A percentile compares a stretch with the other conserved stretches of the same genome.
Conservation (phyloP, 2,113 vertebrate genomes). For the Bettongia penicillata region DNA sequence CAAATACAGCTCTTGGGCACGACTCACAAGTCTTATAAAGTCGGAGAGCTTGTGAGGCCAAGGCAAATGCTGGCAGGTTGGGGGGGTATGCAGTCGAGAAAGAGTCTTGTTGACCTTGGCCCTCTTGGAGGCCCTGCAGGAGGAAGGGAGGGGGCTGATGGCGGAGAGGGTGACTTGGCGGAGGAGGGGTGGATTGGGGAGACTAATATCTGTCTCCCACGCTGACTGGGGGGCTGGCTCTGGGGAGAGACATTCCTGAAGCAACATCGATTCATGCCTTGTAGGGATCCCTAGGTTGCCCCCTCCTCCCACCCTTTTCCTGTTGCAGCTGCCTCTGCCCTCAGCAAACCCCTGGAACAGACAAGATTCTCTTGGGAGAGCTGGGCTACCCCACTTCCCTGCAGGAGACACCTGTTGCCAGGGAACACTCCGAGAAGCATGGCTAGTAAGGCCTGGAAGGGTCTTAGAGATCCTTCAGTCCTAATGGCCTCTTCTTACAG, state of each 20-base stretch:
- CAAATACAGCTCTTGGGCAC: neutral
- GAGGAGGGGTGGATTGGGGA: neutral
- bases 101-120: neutral
- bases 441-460: neutral
- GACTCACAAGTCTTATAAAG: neutral
- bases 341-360: neutral
- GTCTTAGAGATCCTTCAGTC: neutral
- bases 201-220: neutral
- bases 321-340: neutral
- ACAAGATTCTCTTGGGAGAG: neutral
- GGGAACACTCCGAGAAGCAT: neutral
- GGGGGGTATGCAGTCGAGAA: neutral
- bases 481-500: neutral
- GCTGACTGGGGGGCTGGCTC: neutral
- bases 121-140: neutral
- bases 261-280: neutral
- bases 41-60: neutral
- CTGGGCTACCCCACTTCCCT: neutral
- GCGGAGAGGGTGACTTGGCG: neutral
- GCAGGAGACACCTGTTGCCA: neutral
- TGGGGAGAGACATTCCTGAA: neutral
- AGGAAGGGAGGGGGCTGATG: neutral
- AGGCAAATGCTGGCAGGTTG: neutral
- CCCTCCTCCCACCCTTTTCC: neutral
- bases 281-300: neutral